These are phyloP conservation scores for Cotesia typhae DNA, from an alignment of 1,140 invertebrate species.

Conservation along the genomic window DNA sequence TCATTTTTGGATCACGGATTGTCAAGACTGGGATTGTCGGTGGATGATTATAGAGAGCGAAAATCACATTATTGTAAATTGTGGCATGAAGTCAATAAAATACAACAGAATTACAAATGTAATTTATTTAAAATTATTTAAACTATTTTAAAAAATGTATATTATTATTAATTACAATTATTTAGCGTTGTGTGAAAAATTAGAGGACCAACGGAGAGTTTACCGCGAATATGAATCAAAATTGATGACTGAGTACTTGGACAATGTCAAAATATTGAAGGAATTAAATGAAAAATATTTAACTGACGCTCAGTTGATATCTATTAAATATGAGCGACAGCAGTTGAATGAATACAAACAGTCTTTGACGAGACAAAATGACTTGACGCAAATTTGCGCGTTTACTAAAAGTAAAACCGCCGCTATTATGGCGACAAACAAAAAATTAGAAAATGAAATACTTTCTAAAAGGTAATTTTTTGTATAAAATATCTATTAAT, in stretches of 20 bases:
- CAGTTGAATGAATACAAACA: slow-evolving; percentile 31
- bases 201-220: slow-evolving; percentile 38
- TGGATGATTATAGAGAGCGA: slow-evolving; percentile 5
- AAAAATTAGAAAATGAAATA: slow-evolving; percentile 39
- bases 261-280: slow-evolving; percentile 21
- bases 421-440: slow-evolving; percentile 28
- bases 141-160: not conserved
- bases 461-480: slow-evolving; percentile 43
- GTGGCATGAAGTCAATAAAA: slow-evolving; percentile 31
- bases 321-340: slow-evolving; percentile 28
- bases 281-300: slow-evolving; percentile 25
- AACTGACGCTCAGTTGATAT: slow-evolving; percentile 17
- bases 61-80: slow-evolving; percentile 21
- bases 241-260: slow-evolving; percentile 6
- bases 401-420: slow-evolving; percentile 37
- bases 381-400: slow-evolving; percentile 36
- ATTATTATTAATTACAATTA: not conserved
- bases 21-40: slow-evolving; percentile 14
- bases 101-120: slow-evolving; percentile 30
- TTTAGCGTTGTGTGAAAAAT: slow-evolving; percentile 33
- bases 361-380: slow-evolving; percentile 31
- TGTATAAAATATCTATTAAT: slow-evolving; percentile 17
- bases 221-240: not conserved
- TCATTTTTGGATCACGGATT: slow-evolving; percentile 32
- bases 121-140: not conserved